phyloP scores from a whole-genome alignment of 2,797 vertebrate species.

The Prionace glauca region DNA sequence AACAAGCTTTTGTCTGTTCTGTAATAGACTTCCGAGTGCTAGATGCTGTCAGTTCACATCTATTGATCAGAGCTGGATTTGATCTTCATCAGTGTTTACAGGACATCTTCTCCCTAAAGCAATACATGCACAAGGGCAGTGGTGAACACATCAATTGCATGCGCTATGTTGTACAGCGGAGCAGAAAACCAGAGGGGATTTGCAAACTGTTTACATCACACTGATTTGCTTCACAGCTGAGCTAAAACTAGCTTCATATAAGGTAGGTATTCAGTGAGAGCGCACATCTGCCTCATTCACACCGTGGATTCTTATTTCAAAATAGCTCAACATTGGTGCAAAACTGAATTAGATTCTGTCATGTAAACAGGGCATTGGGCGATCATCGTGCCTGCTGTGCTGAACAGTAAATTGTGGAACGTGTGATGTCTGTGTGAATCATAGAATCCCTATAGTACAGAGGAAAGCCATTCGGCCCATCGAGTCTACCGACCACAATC shows the following conservation, averaged over 20 bases:
- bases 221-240: constrained; percentile 14
- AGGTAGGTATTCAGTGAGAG: neutral
- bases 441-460: too few species aligned
- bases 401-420: neutral
- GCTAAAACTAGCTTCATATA: neutral
- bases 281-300: neutral
- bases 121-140: neutral
- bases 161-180: neutral
- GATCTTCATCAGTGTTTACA: constrained; percentile 25
- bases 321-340: neutral
- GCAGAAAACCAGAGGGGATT: constrained; percentile 27
- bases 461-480: too few species aligned
- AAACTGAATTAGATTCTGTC: neutral
- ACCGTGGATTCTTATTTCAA: neutral
- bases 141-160: neutral
- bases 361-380: neutral
- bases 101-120: constrained; percentile 35
- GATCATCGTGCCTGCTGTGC: constrained; percentile 24
- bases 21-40: neutral
- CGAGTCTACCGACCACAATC: too few species aligned
- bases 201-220: constrained; percentile 25
- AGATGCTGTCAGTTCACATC: constrained; percentile 27
- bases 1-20: neutral
- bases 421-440: neutral
- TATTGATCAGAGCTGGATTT: constrained; percentile 23